These are phyloP conservation scores for Brevimyrus niger DNA, from an alignment of 2,113 vertebrate genomes.

Conservation along the genomic window DNA sequence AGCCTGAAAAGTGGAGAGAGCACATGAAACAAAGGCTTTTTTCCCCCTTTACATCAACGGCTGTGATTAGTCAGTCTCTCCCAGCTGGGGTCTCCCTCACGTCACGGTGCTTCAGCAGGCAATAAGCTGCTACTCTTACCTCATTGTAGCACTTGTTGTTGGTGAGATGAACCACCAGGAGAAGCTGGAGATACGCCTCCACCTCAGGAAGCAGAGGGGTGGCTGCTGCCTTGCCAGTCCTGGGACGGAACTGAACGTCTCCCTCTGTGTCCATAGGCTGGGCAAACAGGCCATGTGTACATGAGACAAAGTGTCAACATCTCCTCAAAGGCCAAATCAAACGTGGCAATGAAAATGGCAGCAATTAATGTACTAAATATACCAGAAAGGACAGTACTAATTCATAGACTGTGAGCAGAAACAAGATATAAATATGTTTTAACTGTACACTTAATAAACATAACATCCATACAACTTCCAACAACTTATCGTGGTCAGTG, in stretches of 20 bases:
- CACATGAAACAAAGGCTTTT: not conserved
- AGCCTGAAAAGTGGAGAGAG: slow-evolving; percentile 58
- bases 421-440: not conserved
- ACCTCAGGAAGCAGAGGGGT: slow-evolving; percentile 85
- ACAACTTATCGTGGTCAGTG: not conserved
- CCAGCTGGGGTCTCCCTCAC: not conserved
- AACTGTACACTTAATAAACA: not conserved
- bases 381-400: not conserved
- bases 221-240: slow-evolving; percentile 80
- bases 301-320: not conserved
- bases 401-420: not conserved
- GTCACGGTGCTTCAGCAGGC: not conserved
- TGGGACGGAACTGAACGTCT: slow-evolving; percentile 83
- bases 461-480: not conserved
- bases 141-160: slow-evolving; percentile 83
- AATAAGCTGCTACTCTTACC: slow-evolving; percentile 50
- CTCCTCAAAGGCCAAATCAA: not conserved
- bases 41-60: not conserved
- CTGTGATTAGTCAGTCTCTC: not conserved
- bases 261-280: slow-evolving; percentile 93
- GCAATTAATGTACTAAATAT: not conserved
- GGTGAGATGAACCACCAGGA: slow-evolving; percentile 86
- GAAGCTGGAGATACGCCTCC: slow-evolving; percentile 88
- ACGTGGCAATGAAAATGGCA: not conserved
- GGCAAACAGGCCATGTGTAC: not conserved